Base-by-base conservation (phyloP, 2,797 vertebrate genomes). In the Oceanodroma leucorhoa region DNA sequence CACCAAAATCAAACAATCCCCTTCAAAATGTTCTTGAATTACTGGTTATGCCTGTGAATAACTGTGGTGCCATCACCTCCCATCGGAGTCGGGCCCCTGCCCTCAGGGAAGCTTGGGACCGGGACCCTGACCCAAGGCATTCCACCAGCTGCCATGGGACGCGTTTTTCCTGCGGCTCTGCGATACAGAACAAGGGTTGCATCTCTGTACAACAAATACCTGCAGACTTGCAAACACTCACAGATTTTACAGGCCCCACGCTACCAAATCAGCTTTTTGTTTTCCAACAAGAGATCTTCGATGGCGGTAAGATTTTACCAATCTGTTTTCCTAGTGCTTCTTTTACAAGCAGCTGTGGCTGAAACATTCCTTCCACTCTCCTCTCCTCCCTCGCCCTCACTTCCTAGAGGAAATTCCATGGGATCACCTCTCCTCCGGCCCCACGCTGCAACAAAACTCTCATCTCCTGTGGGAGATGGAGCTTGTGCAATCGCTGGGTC, bases 331-430 rank as follows among this genome's bases (percentile, higher is more conserved):
- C 88, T 77, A 96, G 48, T 7, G 34, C 38, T 93, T 69, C 80
- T 93, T 96, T 95, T 67, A 95, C 91, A 91, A 92, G 78, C 96
- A 95, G 96, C 95, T 97, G 96, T 0, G 6, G 71, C 75, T 93
- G 88, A 95, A 96, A 87, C 92, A 97, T 96, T 96, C 88, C 86
- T 97, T 96, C 96, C 93, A 95, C 78, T 84, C 70, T 90, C 77
- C 77, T 85, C 90, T 92, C 89, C 87, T 95, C 85, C 88, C 90
- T 96, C 92, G 55, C 93, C 92, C 92, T 81, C 95, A 93, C 95
- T 96, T 96, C 96, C 96, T 97, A 70, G 88, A 96, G 95, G 95
- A 96, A 97, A 97, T 97, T 95, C 96, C 95, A 97, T 82, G 95
- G 95, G 92, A 96, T 97, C 91, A 92, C 89, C 86, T 93, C 94